Evolutionary conservation across 2,888 invertebrate species (phyloP).

Genomic region (Daptonema setosum): DNA sequence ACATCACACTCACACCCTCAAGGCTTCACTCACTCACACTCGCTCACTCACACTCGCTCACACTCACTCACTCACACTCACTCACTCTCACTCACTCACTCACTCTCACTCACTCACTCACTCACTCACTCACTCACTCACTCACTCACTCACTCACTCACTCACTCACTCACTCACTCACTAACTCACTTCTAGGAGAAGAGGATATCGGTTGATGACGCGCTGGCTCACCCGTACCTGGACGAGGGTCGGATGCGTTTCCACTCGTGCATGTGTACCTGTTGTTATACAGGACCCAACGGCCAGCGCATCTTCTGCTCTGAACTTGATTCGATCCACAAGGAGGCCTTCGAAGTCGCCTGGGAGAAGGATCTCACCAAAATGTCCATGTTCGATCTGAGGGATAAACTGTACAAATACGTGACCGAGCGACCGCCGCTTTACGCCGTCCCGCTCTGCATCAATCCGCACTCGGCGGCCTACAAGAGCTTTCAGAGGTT

Average conservation of each 20-base stretch:
- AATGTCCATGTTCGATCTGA: conserved; percentile 25
- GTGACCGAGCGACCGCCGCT: conserved; percentile 80
- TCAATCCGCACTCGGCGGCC: conserved; percentile 97
- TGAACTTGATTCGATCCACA: conserved; percentile 10
- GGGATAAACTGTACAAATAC: conserved; percentile 96
- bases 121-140: too few relatives aligned
- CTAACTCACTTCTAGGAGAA: conserved; percentile 17
- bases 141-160: too few relatives aligned
- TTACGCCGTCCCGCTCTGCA: conserved; percentile 87
- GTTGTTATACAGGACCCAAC: conserved; percentile 40
- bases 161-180: too few relatives aligned
- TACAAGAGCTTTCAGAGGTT: conserved; percentile 99
- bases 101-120: too few relatives aligned
- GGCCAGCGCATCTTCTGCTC: conserved; percentile 7
- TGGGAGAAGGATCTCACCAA: conserved; percentile 79
- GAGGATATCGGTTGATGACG: conserved; percentile 73
- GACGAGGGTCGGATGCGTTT: conserved; percentile 92
- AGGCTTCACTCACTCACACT: too few relatives aligned
- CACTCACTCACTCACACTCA: too few relatives aligned
- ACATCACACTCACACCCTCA: too few relatives aligned
- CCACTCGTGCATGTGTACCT: conserved; percentile 99
- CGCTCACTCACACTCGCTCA: too few relatives aligned
- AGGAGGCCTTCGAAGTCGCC: conserved; percentile 67
- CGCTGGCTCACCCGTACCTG: conserved; percentile 82
- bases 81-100: too few relatives aligned